Percentiles rank a stretch among this genome's conserved stretches.
phyloP scores from a whole-genome alignment of 2,888 invertebrate genomes.

The Acanthosepion lycidas region DNA sequence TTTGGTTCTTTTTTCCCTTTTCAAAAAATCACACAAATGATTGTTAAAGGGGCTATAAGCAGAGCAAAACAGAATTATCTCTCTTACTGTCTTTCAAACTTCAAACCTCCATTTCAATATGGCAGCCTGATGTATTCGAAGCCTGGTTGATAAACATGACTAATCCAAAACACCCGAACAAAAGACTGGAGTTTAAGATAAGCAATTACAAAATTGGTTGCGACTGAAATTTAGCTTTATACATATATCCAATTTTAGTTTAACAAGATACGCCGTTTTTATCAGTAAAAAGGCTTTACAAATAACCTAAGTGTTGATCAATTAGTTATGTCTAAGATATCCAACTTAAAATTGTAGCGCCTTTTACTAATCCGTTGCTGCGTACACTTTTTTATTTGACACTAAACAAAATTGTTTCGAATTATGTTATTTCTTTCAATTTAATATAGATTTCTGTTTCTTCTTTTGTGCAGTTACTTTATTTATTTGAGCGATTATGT shows the following conservation, averaged over 20 bases:
- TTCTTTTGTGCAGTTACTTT: background rate
- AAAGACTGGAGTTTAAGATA: background rate
- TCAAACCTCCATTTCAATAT: background rate
- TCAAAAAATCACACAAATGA: background rate
- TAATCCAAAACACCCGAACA: background rate
- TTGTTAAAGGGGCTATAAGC: background rate
- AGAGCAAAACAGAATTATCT: background rate
- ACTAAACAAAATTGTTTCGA: background rate
- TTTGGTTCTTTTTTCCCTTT: constrained; percentile 46
- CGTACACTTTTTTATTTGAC: background rate
- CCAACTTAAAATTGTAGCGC: background rate
- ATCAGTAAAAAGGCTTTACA: background rate
- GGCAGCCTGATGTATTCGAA: background rate
- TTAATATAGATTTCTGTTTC: background rate
- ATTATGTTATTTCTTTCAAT: background rate
- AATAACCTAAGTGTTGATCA: background rate
- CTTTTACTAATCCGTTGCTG: constrained; percentile 22
- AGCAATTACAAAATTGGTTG: background rate
- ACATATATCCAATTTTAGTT: background rate
- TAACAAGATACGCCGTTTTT: background rate
- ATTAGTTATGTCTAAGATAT: background rate
- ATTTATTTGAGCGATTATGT: background rate
- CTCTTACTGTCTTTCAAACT: background rate
- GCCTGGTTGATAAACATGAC: background rate
- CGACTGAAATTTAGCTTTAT: background rate